Percentiles rank a stretch among this genome's conserved stretches.
Conservation (phyloP, 2,113 vertebrate species). For the Corythornis madagascariensis region DNA sequence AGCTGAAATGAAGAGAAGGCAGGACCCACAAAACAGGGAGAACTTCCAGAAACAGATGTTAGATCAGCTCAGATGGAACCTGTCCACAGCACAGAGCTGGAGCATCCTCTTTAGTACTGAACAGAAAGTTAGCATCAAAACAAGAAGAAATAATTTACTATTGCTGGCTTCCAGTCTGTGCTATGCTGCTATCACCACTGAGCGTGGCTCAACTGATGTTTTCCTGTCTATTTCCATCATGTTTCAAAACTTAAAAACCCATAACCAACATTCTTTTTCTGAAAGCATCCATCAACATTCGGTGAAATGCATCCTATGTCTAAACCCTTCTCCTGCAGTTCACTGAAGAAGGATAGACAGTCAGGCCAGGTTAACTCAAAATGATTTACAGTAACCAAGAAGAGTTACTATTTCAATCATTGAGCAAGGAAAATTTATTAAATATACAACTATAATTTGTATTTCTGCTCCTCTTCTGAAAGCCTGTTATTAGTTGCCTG, state of each 20-base stretch:
- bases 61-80: not conserved
- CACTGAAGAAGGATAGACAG: not conserved
- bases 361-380: not conserved
- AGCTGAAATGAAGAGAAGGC: not conserved
- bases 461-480: not conserved
- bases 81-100: not conserved
- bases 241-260: not conserved
- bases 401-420: not conserved
- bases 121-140: not conserved
- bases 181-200: fast-evolving
- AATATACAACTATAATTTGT: not conserved
- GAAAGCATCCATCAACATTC: not conserved
- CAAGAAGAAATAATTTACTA: not conserved
- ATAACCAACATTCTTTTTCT: not conserved
- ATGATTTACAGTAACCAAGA: not conserved
- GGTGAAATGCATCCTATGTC: not conserved
- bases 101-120: not conserved
- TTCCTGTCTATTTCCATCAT: not conserved
- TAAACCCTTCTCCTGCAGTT: not conserved
- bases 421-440: not conserved
- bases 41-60: not conserved
- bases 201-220: not conserved
- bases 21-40: not conserved
- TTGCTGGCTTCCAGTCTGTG: not conserved
- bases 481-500: not conserved